Percentiles rank a stretch among this genome's conserved stretches.
phyloP scores from a whole-genome alignment of 2,113 vertebrate species.

The Agelaius tricolor region DNA sequence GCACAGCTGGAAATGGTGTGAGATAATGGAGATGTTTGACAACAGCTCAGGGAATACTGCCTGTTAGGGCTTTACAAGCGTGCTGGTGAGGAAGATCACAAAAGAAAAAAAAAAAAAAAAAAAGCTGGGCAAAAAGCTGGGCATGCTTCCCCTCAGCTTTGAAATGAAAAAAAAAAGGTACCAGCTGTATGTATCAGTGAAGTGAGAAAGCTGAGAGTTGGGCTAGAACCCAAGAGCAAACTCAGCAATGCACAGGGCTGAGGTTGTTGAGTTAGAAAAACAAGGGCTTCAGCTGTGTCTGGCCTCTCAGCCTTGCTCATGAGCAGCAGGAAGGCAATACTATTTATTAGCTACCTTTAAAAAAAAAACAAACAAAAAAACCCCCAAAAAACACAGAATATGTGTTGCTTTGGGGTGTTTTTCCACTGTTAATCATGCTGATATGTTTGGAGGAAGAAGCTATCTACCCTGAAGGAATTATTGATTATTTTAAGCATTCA shows the following conservation, averaged over 20 bases:
- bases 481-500: conserved; percentile 26
- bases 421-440: neutral
- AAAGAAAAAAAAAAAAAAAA: neutral
- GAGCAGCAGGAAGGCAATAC: neutral
- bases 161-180: neutral
- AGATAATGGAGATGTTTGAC: neutral
- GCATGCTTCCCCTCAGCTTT: neutral
- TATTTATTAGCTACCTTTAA: neutral
- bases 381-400: neutral
- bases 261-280: neutral
- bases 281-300: neutral
- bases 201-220: fast-evolving
- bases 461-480: neutral
- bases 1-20: neutral
- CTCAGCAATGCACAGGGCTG: neutral
- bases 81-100: neutral
- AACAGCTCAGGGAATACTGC: neutral
- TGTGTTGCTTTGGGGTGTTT: neutral
- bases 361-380: neutral
- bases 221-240: neutral
- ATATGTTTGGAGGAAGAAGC: neutral
- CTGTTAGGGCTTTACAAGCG: fast-evolving
- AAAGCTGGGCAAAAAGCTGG: neutral
- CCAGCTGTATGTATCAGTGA: too few species aligned
- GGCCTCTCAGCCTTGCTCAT: neutral